Percentiles rank a stretch among this genome's conserved stretches.
phyloP scores from a whole-genome alignment of 1,140 invertebrate species.

The Drosophila oshimai region DNA sequence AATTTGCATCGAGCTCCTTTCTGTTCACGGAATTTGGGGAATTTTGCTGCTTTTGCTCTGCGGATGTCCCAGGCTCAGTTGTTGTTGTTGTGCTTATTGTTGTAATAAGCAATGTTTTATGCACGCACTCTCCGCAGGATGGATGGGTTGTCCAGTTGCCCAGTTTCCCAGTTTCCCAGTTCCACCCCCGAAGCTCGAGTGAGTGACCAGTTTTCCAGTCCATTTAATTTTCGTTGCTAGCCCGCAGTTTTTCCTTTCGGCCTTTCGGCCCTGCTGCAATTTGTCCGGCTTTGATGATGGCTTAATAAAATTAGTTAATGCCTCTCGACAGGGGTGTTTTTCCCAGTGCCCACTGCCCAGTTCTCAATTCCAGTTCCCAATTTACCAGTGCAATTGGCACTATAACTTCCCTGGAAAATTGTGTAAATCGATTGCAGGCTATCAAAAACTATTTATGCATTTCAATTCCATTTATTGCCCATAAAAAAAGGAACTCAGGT shows the following conservation, averaged over 20 bases:
- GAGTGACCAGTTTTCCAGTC: slow-evolving; percentile 72
- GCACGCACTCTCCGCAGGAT: slow-evolving; percentile 58
- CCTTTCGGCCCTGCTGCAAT: slow-evolving; percentile 12
- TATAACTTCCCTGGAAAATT: slow-evolving; percentile 7
- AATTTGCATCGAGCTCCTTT: slow-evolving; percentile 72
- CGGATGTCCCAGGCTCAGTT: slow-evolving; percentile 7
- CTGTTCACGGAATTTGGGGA: slow-evolving; percentile 31
- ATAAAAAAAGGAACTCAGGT: not conserved
- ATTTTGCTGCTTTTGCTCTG: slow-evolving; percentile 4
- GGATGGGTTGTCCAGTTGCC: not conserved
- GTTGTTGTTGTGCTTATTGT: slow-evolving; percentile 20
- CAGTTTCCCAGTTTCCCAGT: not conserved
- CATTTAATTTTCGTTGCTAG: slow-evolving; percentile 68
- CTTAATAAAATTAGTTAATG: slow-evolving; percentile 66
- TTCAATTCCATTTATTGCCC: slow-evolving; percentile 26
- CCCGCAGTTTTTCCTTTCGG: slow-evolving; percentile 64
- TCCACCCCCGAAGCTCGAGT: slow-evolving; percentile 5
- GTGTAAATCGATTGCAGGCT: slow-evolving; percentile 31
- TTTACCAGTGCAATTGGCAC: slow-evolving; percentile 14
- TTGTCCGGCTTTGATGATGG: slow-evolving; percentile 50
- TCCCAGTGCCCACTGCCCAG: not conserved
- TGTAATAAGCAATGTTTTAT: slow-evolving; percentile 79
- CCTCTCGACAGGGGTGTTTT: not conserved
- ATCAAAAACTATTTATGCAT: slow-evolving; percentile 34
- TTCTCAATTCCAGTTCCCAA: not conserved